Base-by-base conservation (phyloP, 2,113 vertebrate species). In the Pelecanoides urinatrix region DNA sequence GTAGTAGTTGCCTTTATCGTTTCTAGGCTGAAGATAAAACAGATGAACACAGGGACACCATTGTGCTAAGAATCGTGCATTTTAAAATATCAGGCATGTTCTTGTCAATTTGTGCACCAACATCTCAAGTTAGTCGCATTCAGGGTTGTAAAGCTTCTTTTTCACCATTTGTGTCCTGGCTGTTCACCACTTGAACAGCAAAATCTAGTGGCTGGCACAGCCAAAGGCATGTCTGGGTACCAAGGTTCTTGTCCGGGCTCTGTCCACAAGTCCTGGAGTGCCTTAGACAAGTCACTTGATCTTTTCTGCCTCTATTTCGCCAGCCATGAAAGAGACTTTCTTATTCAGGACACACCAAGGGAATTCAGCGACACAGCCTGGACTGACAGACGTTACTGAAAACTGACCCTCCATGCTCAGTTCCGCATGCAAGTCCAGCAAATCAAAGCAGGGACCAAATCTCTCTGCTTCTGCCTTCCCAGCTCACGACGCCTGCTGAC, bases 11-110 rank as follows among this genome's bases (percentile, higher is more conserved):
- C 22, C 47, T 70, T 62, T 16, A 26, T 49, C 10, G 16, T 49
- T 94, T 44, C 34, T 13, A 78, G 61, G 72, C 29, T 78, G 88
- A 63, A 63, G 63, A 17, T 22, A 21, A 18, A 78, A 47, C 10
- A 52, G 50, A 40, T 21, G 18, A 81, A 45, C 36, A 25, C 6
- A 32, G 16, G 38, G 52, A 40, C 52, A 67, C 6, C 9, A 4
- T 0, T 4, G 70, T 34, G 73, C 61, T 67, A 23, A 62, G 75
- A 58, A 71, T 10, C 0, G 1, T 26, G 27, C 16, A 16, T 49
- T 67, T 65, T 6, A 36, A 56, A 83, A 2, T 4, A 89, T 2
- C 36, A 47, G 61, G 12, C 72, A 21, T 0, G 2, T 38, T 73
- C 32, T 6, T 26, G 21, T 45, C 65, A 56, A 25, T n/a, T 21